Evolutionary conservation across 2,888 invertebrate species (phyloP), one percentile per base, ranked within the genome.

Genomic region (Sturmia bella): DNA sequence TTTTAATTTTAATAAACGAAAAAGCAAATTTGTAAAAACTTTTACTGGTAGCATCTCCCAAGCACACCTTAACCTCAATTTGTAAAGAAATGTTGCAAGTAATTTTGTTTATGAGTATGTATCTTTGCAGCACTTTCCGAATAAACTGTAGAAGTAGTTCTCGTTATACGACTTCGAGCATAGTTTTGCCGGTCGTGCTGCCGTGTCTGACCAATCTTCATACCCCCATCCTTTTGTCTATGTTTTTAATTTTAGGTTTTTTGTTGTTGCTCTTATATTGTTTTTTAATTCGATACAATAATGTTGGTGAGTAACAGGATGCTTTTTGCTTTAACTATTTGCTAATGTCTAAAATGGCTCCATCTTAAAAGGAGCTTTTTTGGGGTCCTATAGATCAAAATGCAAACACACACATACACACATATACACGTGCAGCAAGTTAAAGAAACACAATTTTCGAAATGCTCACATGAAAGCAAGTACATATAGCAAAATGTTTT

Each of bases 271-370:
- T 72, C 12, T 37, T 70, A 5, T 41, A 15, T 57, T 50, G 27
- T 17, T 64, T 66, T 74, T 61, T 56, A 73, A 69, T 50, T 64
- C 59, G 77, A 69, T 69, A 63, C 63, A 77, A 68, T 66, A 70
- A 61, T 43, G 48, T 45, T 24, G 41, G 37, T 43, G 64, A 39
- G 15, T 45, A 43, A 3, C 48, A 50, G 21, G 32, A 24, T 37
- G 59, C 50, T n/a, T 61, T 32, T 32, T 3, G 32, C 59, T 39
- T 13, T 19, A 59, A 24, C 50, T 39, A 43, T 69, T 17, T 45
- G 21, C 5, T 15, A 50, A 59, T 59, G 39, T n/a, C 41, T 17
- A 17, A 45, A 63, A 63, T 63, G 15, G 15, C 21, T 48, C 17
- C 9, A n/a, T 32, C 12, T 7, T 52, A 37, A 32, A 69, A 43